Percentiles rank a stretch among this genome's conserved stretches.
These are phyloP conservation scores for Priocnemis perturbator DNA, from an alignment of 2,888 invertebrate species.

Conservation along the genomic window DNA sequence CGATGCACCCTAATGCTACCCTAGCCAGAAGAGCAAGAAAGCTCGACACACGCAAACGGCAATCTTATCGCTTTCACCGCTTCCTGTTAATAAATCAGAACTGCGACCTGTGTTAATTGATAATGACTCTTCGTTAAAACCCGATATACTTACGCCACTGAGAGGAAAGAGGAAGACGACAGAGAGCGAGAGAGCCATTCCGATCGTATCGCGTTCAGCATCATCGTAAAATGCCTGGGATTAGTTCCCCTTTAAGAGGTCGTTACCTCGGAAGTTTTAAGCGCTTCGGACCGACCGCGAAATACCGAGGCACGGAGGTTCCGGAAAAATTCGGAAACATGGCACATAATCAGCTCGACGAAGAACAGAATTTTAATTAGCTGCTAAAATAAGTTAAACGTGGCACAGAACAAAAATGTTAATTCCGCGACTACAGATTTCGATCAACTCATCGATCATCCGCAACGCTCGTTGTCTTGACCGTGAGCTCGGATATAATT, in stretches of 20 bases:
- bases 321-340: too few species aligned
- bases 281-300: too few species aligned
- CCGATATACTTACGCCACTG: too few species aligned
- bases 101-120: slow-evolving; percentile 24
- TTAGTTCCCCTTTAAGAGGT: slow-evolving; percentile 1
- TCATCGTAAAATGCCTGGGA: too few species aligned
- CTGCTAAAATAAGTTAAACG: too few species aligned
- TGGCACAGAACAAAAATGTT: too few species aligned
- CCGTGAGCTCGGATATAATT: not conserved
- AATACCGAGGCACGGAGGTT: too few species aligned
- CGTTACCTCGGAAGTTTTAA: not conserved
- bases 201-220: slow-evolving; percentile 6
- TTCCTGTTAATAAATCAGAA: slow-evolving; percentile 48
- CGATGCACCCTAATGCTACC: slow-evolving; percentile 29
- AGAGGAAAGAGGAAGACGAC: slow-evolving; percentile 17
- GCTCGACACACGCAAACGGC: slow-evolving; percentile 27
- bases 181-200: slow-evolving; percentile 22
- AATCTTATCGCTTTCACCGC: slow-evolving; percentile 33
- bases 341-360: too few species aligned
- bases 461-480: not conserved
- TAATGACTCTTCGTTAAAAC: slow-evolving; percentile 26
- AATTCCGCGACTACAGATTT: too few species aligned
- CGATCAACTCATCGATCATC: too few species aligned
- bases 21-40: slow-evolving; percentile 10
- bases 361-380: too few species aligned